Conservation (phyloP, 2,797 vertebrate genomes). For the Lindbergichthys nudifrons region DNA sequence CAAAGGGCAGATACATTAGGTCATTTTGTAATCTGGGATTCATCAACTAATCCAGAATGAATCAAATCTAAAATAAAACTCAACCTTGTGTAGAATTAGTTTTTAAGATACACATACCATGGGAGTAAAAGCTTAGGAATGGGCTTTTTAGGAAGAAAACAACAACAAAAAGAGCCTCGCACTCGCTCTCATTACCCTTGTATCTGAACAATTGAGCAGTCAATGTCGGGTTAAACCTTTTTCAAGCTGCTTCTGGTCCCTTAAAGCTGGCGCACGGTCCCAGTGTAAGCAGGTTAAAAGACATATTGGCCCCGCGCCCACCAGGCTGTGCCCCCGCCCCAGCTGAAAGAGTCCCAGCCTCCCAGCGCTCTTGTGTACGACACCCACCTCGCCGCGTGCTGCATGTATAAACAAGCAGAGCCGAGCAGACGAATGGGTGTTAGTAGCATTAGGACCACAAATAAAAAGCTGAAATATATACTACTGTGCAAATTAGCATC, state of each 20-base stretch:
- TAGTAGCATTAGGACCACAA: neutral
- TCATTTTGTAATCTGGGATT: slow-evolving; percentile 17
- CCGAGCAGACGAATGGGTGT: slow-evolving; percentile 20
- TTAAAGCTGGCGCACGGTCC: neutral
- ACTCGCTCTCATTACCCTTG: slow-evolving; percentile 26
- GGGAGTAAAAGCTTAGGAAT: slow-evolving; percentile 4
- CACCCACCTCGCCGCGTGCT: slow-evolving; percentile 18
- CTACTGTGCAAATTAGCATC: neutral
- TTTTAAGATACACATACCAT: neutral
- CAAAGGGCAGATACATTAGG: neutral
- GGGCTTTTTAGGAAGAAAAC: slow-evolving; percentile 15
- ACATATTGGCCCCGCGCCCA: slow-evolving; percentile 28
- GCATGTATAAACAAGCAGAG: slow-evolving; percentile 43
- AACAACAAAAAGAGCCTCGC: slow-evolving; percentile 4
- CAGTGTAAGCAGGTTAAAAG: slow-evolving; percentile 43
- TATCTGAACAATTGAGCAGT: slow-evolving; percentile 26
- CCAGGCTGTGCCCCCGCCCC: slow-evolving; percentile 6
- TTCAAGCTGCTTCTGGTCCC: slow-evolving; percentile 18
- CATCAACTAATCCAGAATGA: slow-evolving; percentile 15
- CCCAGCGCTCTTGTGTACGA: slow-evolving; percentile 25
- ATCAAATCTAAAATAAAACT: slow-evolving; percentile 14
- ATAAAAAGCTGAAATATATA: slow-evolving; percentile 7
- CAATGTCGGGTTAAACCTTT: slow-evolving; percentile 24
- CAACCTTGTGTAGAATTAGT: neutral
- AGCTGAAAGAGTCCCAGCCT: slow-evolving; percentile 25